A percentile compares a stretch with the other conserved stretches of the same genome.
phyloP scores from a whole-genome alignment of 2,797 vertebrate species.

The Sebastes diaconus region DNA sequence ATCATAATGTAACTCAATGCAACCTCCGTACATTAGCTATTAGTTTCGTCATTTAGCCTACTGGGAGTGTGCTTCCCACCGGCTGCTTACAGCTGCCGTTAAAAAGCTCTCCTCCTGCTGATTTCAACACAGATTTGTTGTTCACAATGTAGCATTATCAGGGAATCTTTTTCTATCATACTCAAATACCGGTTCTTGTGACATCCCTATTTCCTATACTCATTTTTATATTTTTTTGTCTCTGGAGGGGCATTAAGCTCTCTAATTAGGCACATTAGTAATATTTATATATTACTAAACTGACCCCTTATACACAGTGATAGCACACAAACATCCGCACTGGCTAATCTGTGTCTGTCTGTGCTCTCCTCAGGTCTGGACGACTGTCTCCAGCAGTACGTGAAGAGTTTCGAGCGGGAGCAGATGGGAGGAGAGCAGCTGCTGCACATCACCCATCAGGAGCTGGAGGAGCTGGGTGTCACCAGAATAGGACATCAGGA shows the following conservation, averaged over 20 bases:
- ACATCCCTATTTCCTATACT: too few relatives aligned
- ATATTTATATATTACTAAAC: background rate
- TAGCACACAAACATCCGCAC: background rate
- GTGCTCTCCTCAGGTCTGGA: constrained; percentile 83
- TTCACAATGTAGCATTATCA: too few relatives aligned
- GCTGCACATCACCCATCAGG: constrained; percentile 91
- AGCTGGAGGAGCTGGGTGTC: constrained; percentile 91
- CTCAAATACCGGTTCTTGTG: too few relatives aligned
- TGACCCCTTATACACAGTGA: background rate
- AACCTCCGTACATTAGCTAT: too few relatives aligned
- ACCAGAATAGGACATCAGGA: constrained; percentile 91
- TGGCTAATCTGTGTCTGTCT: constrained; percentile 34
- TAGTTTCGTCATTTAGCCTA: too few relatives aligned
- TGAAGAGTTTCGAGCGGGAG: constrained; percentile 92
- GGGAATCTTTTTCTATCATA: too few relatives aligned
- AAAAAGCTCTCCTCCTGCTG: too few relatives aligned
- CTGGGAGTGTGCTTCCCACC: too few relatives aligned
- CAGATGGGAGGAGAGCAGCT: constrained; percentile 91
- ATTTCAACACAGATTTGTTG: too few relatives aligned
- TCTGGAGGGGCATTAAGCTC: background rate
- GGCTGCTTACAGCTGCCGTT: too few relatives aligned
- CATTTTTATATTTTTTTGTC: constrained; percentile 1
- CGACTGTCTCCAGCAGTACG: constrained; percentile 92
- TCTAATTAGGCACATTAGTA: background rate
- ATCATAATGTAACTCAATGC: too few relatives aligned